phyloP scores from a whole-genome alignment of 2,888 invertebrate genomes.

The Norana najaformis region DNA sequence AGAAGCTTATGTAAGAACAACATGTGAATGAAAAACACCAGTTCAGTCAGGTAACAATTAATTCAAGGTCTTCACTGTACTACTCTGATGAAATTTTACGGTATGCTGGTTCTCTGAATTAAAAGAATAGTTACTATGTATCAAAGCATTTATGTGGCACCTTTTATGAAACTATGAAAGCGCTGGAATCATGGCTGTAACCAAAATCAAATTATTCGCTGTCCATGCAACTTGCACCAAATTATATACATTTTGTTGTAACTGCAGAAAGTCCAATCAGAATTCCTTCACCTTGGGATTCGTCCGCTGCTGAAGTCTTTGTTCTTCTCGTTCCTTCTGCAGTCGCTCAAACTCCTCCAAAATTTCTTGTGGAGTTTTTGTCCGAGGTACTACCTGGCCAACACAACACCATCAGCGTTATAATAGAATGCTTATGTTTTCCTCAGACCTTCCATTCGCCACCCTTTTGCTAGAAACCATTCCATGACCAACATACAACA shows the following conservation, averaged over 20 bases:
- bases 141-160: too few relatives aligned
- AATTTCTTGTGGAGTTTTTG: constrained; percentile 91
- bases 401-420: constrained; percentile 3
- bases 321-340: constrained; percentile 74
- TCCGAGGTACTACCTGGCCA: constrained; percentile 73
- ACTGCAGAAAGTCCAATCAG: neutral
- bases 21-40: too few relatives aligned
- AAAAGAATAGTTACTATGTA: too few relatives aligned
- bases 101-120: too few relatives aligned
- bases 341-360: constrained; percentile 90
- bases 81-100: too few relatives aligned
- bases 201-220: too few relatives aligned
- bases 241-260: neutral
- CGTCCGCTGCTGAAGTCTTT: constrained; percentile 82
- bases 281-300: constrained; percentile 73
- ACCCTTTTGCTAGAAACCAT: neutral
- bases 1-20: too few relatives aligned
- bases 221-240: neutral
- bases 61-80: too few relatives aligned
- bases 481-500: neutral
- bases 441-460: neutral
- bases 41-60: too few relatives aligned
- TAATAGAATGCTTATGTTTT: neutral
- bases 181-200: too few relatives aligned
- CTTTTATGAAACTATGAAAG: too few relatives aligned